Percentiles rank a stretch among this genome's conserved stretches.
Evolutionary conservation across 1,140 invertebrate genomes (phyloP).

Genomic region (Heterodera schachtii): DNA sequence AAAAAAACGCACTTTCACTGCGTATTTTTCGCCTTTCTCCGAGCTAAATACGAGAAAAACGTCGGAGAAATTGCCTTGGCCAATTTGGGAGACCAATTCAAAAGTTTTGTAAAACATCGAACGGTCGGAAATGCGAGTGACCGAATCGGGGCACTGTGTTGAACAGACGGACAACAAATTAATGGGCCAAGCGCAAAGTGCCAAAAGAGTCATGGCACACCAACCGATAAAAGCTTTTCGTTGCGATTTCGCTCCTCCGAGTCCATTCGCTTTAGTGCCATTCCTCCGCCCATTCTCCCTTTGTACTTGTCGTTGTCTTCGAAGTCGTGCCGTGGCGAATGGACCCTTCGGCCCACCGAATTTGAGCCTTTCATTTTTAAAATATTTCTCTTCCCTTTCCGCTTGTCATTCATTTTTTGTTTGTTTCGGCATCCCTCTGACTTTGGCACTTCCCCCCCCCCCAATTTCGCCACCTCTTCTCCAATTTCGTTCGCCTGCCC

Average conservation of each 20-base stretch:
- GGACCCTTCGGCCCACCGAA: not conserved
- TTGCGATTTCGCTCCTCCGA: conserved; percentile 24
- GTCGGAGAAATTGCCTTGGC: conserved; percentile 52
- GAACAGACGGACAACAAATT: conserved; percentile 19
- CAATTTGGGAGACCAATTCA: conserved; percentile 46
- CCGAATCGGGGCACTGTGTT: conserved; percentile 20
- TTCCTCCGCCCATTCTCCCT: not conserved
- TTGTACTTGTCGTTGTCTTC: not conserved
- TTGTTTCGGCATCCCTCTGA: no score
- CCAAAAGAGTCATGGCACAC: not conserved
- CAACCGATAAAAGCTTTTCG: conserved; percentile 40
- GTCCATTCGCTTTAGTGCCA: not conserved
- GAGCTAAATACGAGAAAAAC: conserved; percentile 46
- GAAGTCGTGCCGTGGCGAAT: conserved; percentile 7
- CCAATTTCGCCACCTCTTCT: not conserved
- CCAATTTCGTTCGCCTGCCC: not conserved
- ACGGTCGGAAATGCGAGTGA: conserved; percentile 35
- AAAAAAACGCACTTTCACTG: conserved; percentile 40
- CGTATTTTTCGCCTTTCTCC: conserved; percentile 40
- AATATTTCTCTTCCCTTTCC: not conserved
- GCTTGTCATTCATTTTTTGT: not conserved
- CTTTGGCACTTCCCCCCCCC: not conserved
- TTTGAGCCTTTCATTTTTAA: not conserved
- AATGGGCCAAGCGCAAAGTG: no score
- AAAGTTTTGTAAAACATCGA: conserved; percentile 46